Evolutionary conservation across 2,113 vertebrate genomes (phyloP).

Genomic region (Myodes glareolus): DNA sequence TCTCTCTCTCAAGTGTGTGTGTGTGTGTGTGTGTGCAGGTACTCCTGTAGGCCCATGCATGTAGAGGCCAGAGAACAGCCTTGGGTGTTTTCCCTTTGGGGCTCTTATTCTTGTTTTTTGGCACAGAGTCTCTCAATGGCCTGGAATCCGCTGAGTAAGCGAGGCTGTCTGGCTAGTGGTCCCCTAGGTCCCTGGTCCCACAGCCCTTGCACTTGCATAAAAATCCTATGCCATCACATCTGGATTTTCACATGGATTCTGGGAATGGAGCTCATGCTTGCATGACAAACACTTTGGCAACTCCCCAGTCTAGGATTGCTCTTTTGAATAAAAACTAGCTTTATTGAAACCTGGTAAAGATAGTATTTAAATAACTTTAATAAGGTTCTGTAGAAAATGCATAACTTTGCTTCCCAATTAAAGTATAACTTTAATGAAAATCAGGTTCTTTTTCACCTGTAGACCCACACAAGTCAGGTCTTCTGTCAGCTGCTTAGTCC

Average conservation of each 20-base stretch:
- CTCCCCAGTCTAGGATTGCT: background rate
- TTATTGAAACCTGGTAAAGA: background rate
- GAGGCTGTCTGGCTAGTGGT: background rate
- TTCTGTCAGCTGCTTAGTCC: background rate
- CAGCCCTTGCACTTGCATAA: background rate
- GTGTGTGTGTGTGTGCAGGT: background rate
- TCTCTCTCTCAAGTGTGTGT: no score
- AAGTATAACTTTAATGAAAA: background rate
- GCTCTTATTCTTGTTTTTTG: background rate
- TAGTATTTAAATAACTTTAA: background rate
- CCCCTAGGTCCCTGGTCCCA: background rate
- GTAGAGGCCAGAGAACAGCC: background rate
- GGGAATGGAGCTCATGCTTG: background rate
- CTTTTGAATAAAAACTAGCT: background rate
- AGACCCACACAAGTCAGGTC: background rate
- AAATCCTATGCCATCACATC: no score
- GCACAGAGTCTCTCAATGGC: background rate
- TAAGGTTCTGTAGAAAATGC: background rate
- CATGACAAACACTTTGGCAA: background rate
- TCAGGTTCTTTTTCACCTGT: background rate
- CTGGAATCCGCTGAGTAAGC: background rate
- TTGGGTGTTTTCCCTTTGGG: background rate
- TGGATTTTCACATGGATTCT: background rate
- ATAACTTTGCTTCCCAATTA: constrained; percentile 8
- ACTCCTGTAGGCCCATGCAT: background rate